phyloP scores from a whole-genome alignment of 2,797 vertebrate genomes.

The Fundulus diaphanus region DNA sequence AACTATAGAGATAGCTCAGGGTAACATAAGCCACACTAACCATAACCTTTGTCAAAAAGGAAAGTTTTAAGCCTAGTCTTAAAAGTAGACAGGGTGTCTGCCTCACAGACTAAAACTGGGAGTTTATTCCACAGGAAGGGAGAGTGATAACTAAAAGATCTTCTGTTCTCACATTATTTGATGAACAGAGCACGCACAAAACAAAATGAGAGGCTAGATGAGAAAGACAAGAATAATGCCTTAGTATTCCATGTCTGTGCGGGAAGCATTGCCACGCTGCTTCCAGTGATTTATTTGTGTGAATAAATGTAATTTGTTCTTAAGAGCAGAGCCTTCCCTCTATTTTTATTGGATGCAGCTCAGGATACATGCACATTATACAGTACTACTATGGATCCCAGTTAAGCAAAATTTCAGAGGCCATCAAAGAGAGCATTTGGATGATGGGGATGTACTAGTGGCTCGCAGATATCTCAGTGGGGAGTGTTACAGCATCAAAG shows the following conservation, averaged over 20 bases:
- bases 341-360: conserved; percentile 53
- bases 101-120: too few relatives aligned
- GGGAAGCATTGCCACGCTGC: conserved; percentile 37
- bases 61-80: too few relatives aligned
- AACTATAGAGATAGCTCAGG: too few relatives aligned
- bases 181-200: conserved; percentile 21
- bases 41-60: too few relatives aligned
- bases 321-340: conserved; percentile 40
- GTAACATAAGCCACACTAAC: too few relatives aligned
- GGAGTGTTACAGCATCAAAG: conserved; percentile 64
- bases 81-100: too few relatives aligned
- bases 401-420: conserved; percentile 60
- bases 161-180: conserved; percentile 51
- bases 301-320: conserved; percentile 64
- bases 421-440: conserved; percentile 55
- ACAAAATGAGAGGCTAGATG: conserved; percentile 43
- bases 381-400: conserved; percentile 30
- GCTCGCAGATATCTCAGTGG: conserved; percentile 43
- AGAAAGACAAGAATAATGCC: conserved; percentile 52
- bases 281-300: conserved; percentile 60
- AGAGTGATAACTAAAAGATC: too few relatives aligned
- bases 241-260: conserved; percentile 59
- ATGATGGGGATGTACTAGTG: conserved; percentile 62
- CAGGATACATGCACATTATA: conserved; percentile 21
- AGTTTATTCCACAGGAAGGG: too few relatives aligned